Base-by-base conservation (phyloP, 23 tunicate species). In the Ascidia mentula region DNA sequence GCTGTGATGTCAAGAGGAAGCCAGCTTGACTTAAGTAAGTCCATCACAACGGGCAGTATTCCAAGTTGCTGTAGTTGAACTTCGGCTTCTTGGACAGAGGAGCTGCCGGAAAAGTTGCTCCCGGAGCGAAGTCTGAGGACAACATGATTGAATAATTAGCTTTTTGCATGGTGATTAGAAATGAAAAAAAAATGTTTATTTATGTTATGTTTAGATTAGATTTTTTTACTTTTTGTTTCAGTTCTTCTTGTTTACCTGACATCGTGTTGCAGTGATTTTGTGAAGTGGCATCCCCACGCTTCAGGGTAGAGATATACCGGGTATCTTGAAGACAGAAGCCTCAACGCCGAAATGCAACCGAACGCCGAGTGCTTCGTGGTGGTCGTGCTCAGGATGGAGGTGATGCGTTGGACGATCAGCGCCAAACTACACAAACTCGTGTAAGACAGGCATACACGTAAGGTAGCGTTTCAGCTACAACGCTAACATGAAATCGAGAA, bases 221-320 rank as follows among this genome's bases (percentile, higher is more conserved):
- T n/a, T n/a, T n/a, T n/a, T n/a, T n/a, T n/a, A n/a, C n/a, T n/a
- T n/a, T n/a, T n/a, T n/a, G n/a, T n/a, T n/a, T n/a, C n/a, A n/a
- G n/a, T n/a, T n/a, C n/a, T n/a, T n/a, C n/a, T n/a, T n/a, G n/a
- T n/a, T 5, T 71, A 53, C 65, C 65, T 6, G 4, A 53, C 13
- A 28, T 53, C 65, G 13, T 53, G 7, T 3, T 34, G 46, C 78
- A 38, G 46, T 6, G 65, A 6, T 32, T 70, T 31, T 4, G 46
- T 59, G 60, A 82, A 79, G 38, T 86, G 77, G 70, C 97, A 92
- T 0, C 83, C 89, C 84, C 91, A 93, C 15, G 94, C 79, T 6
- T 28, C 39, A 8, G 90, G 98, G 38, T 86, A 78, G 18, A 37
- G 39, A 6, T 74, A 76, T 26, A 85, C 81, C 8, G 80, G 71